phyloP scores from a whole-genome alignment of 2,113 vertebrate genomes.

The Oreotrochilus melanogaster region DNA sequence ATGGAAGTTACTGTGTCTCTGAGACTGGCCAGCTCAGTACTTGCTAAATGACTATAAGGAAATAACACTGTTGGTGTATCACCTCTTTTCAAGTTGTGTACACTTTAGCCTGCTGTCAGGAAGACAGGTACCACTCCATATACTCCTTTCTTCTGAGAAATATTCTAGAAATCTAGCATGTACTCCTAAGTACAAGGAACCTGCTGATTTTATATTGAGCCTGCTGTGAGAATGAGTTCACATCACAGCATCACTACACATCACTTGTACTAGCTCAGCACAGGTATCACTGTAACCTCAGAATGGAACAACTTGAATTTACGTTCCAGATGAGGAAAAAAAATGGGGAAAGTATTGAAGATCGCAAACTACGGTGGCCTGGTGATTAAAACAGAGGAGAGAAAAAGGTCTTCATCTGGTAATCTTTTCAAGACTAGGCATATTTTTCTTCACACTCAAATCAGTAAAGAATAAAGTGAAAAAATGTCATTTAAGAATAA shows the following conservation, averaged over 20 bases:
- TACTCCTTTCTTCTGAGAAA: not conserved
- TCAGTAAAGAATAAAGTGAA: not conserved
- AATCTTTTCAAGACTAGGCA: not conserved
- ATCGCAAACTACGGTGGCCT: not conserved
- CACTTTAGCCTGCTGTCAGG: not conserved
- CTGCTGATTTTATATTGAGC: not conserved
- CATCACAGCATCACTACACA: not conserved
- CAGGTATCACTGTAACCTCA: constrained; percentile 6
- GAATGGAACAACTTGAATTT: not conserved
- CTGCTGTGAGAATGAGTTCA: constrained; percentile 7
- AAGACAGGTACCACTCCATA: not conserved
- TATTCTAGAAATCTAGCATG: not conserved
- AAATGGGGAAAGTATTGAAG: not conserved
- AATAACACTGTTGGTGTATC: not conserved
- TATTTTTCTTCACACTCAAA: constrained; percentile 1
- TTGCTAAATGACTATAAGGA: not conserved
- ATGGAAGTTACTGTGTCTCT: not conserved
- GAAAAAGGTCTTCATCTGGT: not conserved
- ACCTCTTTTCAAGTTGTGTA: not conserved
- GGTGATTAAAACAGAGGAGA: not conserved
- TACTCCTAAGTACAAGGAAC: not conserved
- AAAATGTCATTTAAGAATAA: not conserved
- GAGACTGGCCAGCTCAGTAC: not conserved
- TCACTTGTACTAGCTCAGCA: not conserved
- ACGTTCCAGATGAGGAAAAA: not conserved